phyloP scores from a whole-genome alignment of 2,113 vertebrate genomes.

The Nannospalax galili region DNA sequence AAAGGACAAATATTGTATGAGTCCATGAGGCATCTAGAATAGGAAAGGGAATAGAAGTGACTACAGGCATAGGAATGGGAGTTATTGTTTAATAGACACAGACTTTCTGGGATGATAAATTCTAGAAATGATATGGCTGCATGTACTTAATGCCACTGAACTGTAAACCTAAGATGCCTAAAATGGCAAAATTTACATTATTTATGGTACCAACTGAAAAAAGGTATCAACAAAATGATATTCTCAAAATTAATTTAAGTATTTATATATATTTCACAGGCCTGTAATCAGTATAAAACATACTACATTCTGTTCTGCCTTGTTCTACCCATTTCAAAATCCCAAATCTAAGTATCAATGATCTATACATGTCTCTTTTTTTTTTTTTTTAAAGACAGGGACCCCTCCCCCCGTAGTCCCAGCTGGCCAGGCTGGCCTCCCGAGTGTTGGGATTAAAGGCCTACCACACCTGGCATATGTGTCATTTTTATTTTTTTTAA shows the following conservation, averaged over 20 bases:
- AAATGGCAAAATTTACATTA: not conserved
- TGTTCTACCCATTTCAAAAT: slow-evolving; percentile 14
- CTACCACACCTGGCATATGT: too few species aligned
- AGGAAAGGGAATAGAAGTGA: not conserved
- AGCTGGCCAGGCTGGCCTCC: too few species aligned
- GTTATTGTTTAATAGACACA: not conserved
- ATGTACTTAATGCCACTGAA: not conserved
- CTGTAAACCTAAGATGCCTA: not conserved
- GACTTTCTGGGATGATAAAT: not conserved
- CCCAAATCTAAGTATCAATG: slow-evolving; percentile 5
- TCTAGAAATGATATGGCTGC: not conserved
- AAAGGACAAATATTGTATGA: not conserved
- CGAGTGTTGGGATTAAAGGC: too few species aligned
- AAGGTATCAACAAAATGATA: not conserved
- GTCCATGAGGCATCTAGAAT: not conserved
- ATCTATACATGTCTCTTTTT: not conserved
- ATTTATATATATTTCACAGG: slow-evolving; percentile 29
- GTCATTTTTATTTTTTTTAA: too few species aligned
- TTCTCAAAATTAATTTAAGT: slow-evolving; percentile 8
- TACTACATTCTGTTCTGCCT: not conserved
- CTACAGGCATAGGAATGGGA: not conserved
- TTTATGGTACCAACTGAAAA: not conserved
- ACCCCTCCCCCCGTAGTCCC: too few species aligned
- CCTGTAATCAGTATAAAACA: not conserved
- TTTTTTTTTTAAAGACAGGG: not conserved